Evolutionary conservation across 2,113 vertebrate genomes (phyloP).

Genomic region (Amblyornis subalaris): DNA sequence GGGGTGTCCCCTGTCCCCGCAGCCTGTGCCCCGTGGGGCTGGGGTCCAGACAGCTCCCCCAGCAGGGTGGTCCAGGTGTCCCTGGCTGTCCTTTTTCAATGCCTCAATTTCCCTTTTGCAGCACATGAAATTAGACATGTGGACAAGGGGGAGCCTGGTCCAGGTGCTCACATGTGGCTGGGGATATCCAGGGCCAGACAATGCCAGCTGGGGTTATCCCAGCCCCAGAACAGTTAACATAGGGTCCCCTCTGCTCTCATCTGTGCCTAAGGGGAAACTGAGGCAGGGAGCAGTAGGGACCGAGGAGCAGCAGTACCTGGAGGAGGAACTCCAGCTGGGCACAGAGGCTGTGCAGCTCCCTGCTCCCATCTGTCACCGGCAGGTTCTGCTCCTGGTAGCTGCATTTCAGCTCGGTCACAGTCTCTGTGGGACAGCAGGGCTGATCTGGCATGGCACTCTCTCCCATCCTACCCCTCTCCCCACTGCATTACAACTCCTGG

Average conservation of each 20-base stretch:
- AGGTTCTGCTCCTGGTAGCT: slow-evolving; percentile 20
- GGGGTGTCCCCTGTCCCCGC: neutral
- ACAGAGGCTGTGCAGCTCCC: slow-evolving; percentile 71
- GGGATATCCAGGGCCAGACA: neutral
- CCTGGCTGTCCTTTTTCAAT: neutral
- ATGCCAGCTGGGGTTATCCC: accelerated
- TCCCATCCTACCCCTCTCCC: neutral
- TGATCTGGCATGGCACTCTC: neutral
- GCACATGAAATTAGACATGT: neutral
- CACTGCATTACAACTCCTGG: neutral
- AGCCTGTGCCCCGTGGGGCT: neutral
- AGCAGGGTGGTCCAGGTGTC: accelerated
- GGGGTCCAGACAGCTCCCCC: neutral
- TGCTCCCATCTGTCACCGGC: slow-evolving; percentile 63
- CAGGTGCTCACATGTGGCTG: accelerated
- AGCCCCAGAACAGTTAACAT: accelerated
- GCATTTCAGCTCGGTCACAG: slow-evolving; percentile 31
- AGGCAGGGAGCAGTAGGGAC: neutral
- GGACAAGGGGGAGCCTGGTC: neutral
- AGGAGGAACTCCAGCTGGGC: slow-evolving; percentile 75
- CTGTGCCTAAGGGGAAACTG: neutral
- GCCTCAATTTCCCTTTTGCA: neutral
- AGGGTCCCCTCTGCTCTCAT: neutral
- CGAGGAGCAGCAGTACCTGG: slow-evolving; percentile 46
- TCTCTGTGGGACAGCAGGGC: slow-evolving; percentile 16